Conservation (phyloP, 2,113 vertebrate species). For the Poecile atricapillus region DNA sequence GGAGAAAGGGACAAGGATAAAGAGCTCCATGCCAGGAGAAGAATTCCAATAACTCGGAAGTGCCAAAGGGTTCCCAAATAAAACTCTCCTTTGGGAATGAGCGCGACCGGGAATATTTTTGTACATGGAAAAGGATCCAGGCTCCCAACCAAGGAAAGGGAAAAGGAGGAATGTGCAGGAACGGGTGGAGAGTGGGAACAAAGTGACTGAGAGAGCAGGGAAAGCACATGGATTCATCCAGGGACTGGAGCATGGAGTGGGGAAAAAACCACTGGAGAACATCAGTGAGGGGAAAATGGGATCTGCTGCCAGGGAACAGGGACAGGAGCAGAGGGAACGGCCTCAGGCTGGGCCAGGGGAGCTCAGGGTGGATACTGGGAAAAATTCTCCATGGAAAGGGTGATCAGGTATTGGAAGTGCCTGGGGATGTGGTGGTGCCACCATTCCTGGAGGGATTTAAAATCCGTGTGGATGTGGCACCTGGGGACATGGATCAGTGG, state of each 20-base stretch:
- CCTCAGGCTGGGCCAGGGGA: not conserved
- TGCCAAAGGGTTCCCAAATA: not conserved
- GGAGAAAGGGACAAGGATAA: not conserved
- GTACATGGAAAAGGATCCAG: not conserved
- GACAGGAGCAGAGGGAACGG: not conserved
- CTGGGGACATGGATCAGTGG: not conserved
- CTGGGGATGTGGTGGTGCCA: not conserved
- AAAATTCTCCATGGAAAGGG: not conserved
- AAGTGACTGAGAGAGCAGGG: not conserved
- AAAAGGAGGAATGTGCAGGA: not conserved
- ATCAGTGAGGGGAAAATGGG: fast-evolving
- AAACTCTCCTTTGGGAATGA: not conserved
- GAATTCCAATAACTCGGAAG: not conserved
- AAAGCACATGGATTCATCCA: not conserved
- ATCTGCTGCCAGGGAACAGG: not conserved
- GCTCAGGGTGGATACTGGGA: not conserved
- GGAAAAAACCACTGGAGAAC: not conserved
- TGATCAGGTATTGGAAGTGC: not conserved
- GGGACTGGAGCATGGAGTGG: not conserved
- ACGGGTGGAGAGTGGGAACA: not conserved
- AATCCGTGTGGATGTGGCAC: not conserved
- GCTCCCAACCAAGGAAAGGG: not conserved
- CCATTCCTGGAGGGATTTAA: not conserved
- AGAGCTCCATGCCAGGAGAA: not conserved
- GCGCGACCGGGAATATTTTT: too few species aligned